Percentiles rank a stretch among this genome's conserved stretches.
Conservation (phyloP, 2,888 invertebrate species). For the Coelopa pilipes region DNA sequence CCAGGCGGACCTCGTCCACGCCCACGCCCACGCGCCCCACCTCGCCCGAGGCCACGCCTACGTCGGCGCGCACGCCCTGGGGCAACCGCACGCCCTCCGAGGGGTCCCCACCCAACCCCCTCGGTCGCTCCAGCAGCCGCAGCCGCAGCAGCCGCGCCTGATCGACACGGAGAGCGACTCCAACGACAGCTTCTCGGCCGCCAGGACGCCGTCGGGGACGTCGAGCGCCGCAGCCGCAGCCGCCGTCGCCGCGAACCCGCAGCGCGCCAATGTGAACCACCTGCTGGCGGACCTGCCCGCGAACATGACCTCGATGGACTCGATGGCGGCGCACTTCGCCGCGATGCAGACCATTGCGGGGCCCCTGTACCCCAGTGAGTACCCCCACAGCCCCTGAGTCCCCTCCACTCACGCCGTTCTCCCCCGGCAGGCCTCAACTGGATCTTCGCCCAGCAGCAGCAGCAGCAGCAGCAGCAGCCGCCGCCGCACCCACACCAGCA, state of each 20-base stretch:
- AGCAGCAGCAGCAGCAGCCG: slow-evolving; percentile 23
- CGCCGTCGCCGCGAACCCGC: slow-evolving; percentile 39
- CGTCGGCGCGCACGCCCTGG: too few relatives aligned
- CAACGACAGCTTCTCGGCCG: slow-evolving; percentile 59
- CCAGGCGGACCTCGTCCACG: slow-evolving; percentile 59
- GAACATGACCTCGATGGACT: slow-evolving; percentile 72
- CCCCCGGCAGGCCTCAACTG: slow-evolving; percentile 46
- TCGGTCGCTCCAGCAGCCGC: background rate
- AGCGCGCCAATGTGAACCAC: slow-evolving; percentile 53
- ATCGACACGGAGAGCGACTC: slow-evolving; percentile 76
- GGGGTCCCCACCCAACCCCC: too few relatives aligned
- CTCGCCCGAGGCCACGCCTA: too few relatives aligned
- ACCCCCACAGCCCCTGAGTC: background rate
- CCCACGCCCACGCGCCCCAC: slow-evolving; percentile 42
- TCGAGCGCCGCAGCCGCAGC: slow-evolving; percentile 35
- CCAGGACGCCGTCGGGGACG: slow-evolving; percentile 30
- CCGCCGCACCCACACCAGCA: slow-evolving; percentile 48
- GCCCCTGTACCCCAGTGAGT: slow-evolving; percentile 57
- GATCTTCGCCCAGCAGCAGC: slow-evolving; percentile 41
- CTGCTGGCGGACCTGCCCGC: slow-evolving; percentile 58
- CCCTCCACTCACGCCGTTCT: background rate
- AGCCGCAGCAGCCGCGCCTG: slow-evolving; percentile 52
- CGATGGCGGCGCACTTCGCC: slow-evolving; percentile 76
- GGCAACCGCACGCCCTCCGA: too few relatives aligned
- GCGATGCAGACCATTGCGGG: slow-evolving; percentile 71